Percentiles rank a stretch among this genome's conserved stretches.
Evolutionary conservation across 2,888 invertebrate species (phyloP).

Genomic region (Allacma fusca): DNA sequence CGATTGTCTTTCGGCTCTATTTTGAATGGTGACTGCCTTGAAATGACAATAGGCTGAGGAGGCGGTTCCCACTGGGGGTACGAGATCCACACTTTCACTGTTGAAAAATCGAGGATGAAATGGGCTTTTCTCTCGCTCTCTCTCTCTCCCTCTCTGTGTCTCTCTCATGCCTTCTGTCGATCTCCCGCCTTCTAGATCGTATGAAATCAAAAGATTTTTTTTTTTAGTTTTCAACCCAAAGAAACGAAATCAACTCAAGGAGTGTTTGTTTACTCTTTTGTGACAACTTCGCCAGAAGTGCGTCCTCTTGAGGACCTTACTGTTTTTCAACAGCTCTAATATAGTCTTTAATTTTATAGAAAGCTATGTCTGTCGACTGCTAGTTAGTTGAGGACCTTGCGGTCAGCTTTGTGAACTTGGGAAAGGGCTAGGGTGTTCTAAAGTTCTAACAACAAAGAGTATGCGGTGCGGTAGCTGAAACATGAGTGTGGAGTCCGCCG

Average conservation of each 20-base stretch:
- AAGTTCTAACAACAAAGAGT: no score
- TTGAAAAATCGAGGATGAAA: conserved; percentile 43
- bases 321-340: conserved; percentile 1
- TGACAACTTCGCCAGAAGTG: conserved; percentile 11
- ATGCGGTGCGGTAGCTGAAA: no score
- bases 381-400: no score
- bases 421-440: no score
- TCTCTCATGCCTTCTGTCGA: not conserved
- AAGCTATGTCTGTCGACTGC: no score
- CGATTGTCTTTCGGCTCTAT: conserved; percentile 41
- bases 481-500: no score
- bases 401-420: no score
- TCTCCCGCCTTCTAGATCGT: not conserved
- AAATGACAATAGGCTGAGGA: conserved; percentile 41
- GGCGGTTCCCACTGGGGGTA: conserved; percentile 28
- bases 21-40: conserved; percentile 44
- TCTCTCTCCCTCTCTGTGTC: not conserved
- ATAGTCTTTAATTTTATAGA: conserved; percentile 2
- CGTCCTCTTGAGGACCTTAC: not conserved
- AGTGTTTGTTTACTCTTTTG: conserved; percentile 44
- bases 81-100: conserved; percentile 37
- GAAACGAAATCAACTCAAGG: conserved; percentile 24
- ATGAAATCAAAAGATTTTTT: conserved; percentile 13
- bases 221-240: conserved; percentile 11
- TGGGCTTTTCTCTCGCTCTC: conserved; percentile 31